phyloP scores from a whole-genome alignment of 2,888 invertebrate genomes.

The Athrips mouffetella region DNA sequence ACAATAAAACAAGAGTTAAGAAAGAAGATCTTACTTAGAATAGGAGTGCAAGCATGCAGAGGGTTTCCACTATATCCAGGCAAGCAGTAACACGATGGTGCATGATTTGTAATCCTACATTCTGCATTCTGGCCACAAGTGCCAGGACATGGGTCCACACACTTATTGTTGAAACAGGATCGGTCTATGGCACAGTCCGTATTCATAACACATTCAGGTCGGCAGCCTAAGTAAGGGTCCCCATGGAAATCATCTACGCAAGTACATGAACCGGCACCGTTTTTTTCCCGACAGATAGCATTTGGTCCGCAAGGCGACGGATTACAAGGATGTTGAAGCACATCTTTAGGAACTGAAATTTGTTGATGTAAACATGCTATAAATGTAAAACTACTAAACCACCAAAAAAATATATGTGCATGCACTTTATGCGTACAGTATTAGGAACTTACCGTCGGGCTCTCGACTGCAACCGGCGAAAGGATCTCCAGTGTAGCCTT shows the following conservation, averaged over 20 bases:
- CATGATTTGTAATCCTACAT: constrained; percentile 86
- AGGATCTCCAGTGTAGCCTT: constrained; percentile 88
- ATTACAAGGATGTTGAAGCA: constrained; percentile 84
- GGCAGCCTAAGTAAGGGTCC: constrained; percentile 87
- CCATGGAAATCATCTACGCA: constrained; percentile 86
- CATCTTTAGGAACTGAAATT: constrained; percentile 76
- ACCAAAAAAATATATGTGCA: constrained; percentile 8
- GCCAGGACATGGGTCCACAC: constrained; percentile 87
- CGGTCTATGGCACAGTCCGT: constrained; percentile 84
- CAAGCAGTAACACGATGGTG: constrained; percentile 86
- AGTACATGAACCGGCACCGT: constrained; percentile 86
- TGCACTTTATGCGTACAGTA: constrained; percentile 1
- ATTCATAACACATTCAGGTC: constrained; percentile 89
- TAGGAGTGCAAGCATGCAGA: constrained; percentile 80
- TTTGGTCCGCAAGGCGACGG: constrained; percentile 89
- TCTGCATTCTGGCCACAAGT: constrained; percentile 87
- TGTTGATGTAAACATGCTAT: constrained; percentile 30
- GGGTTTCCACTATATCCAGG: constrained; percentile 85
- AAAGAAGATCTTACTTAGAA: constrained; percentile 78
- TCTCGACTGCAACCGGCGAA: constrained; percentile 84
- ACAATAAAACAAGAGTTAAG: constrained; percentile 50
- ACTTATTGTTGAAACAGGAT: constrained; percentile 88
- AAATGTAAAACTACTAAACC: constrained; percentile 18
- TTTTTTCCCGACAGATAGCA: constrained; percentile 85
- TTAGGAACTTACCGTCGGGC: constrained; percentile 63